These are phyloP conservation scores for Cotesia glomerata DNA, from an alignment of 1,140 invertebrate genomes.

Conservation along the genomic window DNA sequence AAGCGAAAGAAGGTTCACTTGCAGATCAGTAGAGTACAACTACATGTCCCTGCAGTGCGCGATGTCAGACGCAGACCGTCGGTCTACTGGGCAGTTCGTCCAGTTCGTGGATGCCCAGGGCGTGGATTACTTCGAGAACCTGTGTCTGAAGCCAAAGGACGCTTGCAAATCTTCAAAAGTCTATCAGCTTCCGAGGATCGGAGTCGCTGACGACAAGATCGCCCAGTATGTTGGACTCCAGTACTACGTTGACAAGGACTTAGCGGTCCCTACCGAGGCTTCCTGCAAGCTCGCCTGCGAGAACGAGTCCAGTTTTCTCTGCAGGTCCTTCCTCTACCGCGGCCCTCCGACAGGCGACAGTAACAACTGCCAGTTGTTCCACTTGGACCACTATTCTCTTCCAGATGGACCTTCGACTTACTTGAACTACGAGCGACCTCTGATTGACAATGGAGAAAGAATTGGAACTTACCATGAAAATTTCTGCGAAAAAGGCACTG, in stretches of 20 bases:
- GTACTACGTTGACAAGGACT: conserved; percentile 92
- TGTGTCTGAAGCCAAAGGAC: conserved; percentile 77
- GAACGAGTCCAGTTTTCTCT: conserved; percentile 91
- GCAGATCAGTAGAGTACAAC: conserved; percentile 91
- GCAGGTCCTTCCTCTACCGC: conserved; percentile 86
- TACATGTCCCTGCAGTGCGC: conserved; percentile 91
- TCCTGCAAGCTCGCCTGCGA: conserved; percentile 89
- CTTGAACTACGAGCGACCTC: conserved; percentile 83
- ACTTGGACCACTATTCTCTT: conserved; percentile 89
- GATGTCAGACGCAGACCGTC: conserved; percentile 84
- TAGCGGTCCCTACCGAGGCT: conserved; percentile 80
- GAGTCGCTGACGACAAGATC: conserved; percentile 87
- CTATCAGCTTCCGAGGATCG: conserved; percentile 81
- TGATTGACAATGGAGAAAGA: conserved; percentile 89
- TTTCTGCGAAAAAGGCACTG: conserved; percentile 70
- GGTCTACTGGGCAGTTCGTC: conserved; percentile 81
- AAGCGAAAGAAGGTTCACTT: conserved; percentile 90
- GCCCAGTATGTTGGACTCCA: conserved; percentile 89
- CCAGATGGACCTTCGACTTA: conserved; percentile 91
- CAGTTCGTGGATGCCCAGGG: conserved; percentile 89
- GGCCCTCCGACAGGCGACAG: conserved; percentile 75
- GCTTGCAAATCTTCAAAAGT: conserved; percentile 81
- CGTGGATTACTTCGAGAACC: conserved; percentile 94
- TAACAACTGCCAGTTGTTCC: conserved; percentile 91
- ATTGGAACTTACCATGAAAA: conserved; percentile 91